phyloP scores from a whole-genome alignment of 2,888 invertebrate genomes.

The Muschampia plurimacula region DNA sequence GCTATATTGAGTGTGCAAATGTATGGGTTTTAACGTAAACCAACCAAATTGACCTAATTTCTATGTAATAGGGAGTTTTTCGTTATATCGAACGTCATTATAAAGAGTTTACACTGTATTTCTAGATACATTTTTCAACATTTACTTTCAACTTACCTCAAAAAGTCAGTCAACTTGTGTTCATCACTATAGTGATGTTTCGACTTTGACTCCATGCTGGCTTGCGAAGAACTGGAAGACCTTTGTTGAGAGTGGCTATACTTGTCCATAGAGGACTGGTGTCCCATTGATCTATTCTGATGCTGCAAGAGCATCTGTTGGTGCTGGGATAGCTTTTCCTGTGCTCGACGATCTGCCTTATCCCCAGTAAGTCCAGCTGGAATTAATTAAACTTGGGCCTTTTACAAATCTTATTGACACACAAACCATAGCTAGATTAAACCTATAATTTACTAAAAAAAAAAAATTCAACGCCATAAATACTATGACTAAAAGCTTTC shows the following conservation, averaged over 20 bases:
- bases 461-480: too few species aligned
- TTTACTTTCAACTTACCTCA: conserved; percentile 76
- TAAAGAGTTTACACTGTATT: conserved; percentile 63
- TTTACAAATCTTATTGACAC: neutral
- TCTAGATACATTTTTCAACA: conserved; percentile 82
- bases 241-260: conserved; percentile 80
- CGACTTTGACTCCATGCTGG: conserved; percentile 67
- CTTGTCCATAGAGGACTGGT: conserved; percentile 87
- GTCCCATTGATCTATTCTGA: conserved; percentile 86
- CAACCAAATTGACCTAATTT: too few species aligned
- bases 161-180: conserved; percentile 90
- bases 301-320: conserved; percentile 88
- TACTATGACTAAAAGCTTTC: too few species aligned
- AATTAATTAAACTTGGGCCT: conserved; percentile 36
- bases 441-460: too few species aligned
- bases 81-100: too few species aligned
- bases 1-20: too few species aligned
- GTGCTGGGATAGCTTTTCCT: conserved; percentile 85
- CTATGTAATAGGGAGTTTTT: too few species aligned
- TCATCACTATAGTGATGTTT: conserved; percentile 84
- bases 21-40: too few species aligned
- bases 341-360: conserved; percentile 74
- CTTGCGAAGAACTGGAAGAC: conserved; percentile 73
- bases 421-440: neutral
- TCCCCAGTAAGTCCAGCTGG: conserved; percentile 71